phyloP scores from a whole-genome alignment of 2,888 invertebrate genomes.

The Patella pellucida region DNA sequence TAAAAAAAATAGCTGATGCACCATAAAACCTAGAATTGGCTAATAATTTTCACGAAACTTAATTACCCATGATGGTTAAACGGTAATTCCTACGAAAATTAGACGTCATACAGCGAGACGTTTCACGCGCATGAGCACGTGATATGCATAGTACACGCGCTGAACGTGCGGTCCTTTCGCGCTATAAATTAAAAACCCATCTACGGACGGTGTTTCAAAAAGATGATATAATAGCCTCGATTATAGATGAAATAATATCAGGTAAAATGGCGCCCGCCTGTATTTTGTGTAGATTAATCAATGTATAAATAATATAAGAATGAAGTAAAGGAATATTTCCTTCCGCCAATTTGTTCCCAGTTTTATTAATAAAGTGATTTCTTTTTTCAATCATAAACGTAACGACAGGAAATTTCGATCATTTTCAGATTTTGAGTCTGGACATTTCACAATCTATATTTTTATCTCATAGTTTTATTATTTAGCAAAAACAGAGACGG shows the following conservation, averaged over 20 bases:
- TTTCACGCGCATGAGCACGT: slow-evolving; percentile 9
- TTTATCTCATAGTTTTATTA: too few species aligned
- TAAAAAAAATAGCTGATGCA: too few species aligned
- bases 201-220: not conserved
- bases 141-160: slow-evolving; percentile 4
- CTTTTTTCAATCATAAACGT: too few species aligned
- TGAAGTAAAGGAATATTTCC: not conserved
- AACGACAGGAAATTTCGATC: too few species aligned
- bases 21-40: slow-evolving; percentile 1
- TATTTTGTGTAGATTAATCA: slow-evolving; percentile 7
- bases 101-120: not conserved
- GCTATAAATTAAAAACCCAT: not conserved
- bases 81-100: slow-evolving; percentile 5
- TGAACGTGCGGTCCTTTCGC: not conserved
- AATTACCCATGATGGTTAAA: not conserved
- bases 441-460: too few species aligned
- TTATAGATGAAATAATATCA: not conserved
- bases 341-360: not conserved
- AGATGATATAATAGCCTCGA: slow-evolving; percentile 3
- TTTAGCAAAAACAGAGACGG: too few species aligned
- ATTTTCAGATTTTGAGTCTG: too few species aligned
- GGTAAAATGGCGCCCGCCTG: slow-evolving; percentile 1
- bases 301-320: slow-evolving; percentile 5
- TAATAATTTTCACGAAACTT: slow-evolving; percentile 7
- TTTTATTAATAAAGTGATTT: too few species aligned